Evolutionary conservation across 2,113 vertebrate genomes (phyloP), one percentile per base, ranked within the genome.

Genomic region (Chamaetylas fuelleborni): DNA sequence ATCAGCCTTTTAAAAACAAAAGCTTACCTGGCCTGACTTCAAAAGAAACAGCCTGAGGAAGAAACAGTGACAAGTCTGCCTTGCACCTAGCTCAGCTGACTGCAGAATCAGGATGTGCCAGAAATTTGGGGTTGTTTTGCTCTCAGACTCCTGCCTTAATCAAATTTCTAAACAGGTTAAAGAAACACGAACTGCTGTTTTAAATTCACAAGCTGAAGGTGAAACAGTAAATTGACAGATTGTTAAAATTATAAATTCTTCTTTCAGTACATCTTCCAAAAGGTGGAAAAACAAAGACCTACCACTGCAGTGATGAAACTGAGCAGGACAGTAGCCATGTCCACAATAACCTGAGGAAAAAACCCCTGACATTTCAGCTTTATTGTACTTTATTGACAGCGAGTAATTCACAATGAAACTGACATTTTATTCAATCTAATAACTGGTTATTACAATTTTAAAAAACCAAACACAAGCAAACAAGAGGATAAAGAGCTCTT

Each of bases 401-500:
- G 90, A 90, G 71, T 42, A 33, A 66, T 29, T 73, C 36, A 36
- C 20, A 16, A 26, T 6, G 28, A n/a, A 80, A 56, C 47, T 7
- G 58, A 36, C 14, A 43, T 43, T 57, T 74, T 28, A 50, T 58
- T 76, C 42, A 31, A 42, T 72, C 22, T 25, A 84, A 62, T 53
- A 51, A 26, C 4, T 43, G 17, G 29, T 40, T 58, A 77, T 57
- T 61, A 51, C 61, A 89, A 28, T 28, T 11, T 19, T 19, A 43
- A 19, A 43, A 40, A 22, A 19, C 0, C 14, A 20, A 8, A 2
- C 2, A 8, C 10, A 71, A 62, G 23, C 3, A 40, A 64, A 45
- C 6, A 25, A 38, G 67, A 36, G 0, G 8, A 22, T 36, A 34
- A 43, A 51, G 12, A 34, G 26, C 11, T 29, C 8, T 28, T 29